These are phyloP conservation scores for Tromatobia lineatoria DNA, from an alignment of 2,888 invertebrate genomes.

Conservation along the genomic window DNA sequence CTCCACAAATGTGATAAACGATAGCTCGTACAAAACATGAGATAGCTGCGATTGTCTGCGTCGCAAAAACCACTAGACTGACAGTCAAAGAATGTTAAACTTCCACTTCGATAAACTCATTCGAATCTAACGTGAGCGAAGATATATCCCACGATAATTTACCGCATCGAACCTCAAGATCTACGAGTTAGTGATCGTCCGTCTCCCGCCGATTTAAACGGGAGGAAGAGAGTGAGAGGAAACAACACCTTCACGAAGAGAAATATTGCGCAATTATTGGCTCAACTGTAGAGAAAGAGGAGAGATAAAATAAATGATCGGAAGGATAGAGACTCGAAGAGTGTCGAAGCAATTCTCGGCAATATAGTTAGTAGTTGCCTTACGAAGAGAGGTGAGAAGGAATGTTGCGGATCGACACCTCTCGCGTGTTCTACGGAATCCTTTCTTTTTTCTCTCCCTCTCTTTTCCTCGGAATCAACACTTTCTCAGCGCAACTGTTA, in stretches of 20 bases:
- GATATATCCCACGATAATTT: conserved; percentile 50
- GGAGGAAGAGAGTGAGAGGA: conserved; percentile 23
- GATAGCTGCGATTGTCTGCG: background rate
- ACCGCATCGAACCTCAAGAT: conserved; percentile 56
- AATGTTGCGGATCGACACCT: conserved; percentile 50
- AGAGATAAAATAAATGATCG: conserved; percentile 54
- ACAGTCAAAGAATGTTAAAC: conserved; percentile 9
- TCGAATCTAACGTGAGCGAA: background rate
- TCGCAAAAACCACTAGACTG: background rate
- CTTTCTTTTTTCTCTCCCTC: conserved; percentile 22
- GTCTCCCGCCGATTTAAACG: conserved; percentile 7
- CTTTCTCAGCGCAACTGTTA: conserved; percentile 9
- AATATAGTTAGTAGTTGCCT: background rate
- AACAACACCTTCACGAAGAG: conserved; percentile 23
- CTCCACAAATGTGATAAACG: background rate
- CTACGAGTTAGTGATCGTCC: conserved; percentile 26
- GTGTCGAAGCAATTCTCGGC: conserved; percentile 6
- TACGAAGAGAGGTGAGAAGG: conserved; percentile 38
- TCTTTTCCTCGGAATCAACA: conserved; percentile 26
- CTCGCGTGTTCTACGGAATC: conserved; percentile 36
- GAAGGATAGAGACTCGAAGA: conserved; percentile 18
- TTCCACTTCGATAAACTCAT: conserved; percentile 7
- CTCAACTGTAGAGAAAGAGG: conserved; percentile 25
- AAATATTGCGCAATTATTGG: conserved; percentile 64
- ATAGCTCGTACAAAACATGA: background rate